Evolutionary conservation across 2,888 invertebrate species (phyloP).

Genomic region (Eupsilia transversa): DNA sequence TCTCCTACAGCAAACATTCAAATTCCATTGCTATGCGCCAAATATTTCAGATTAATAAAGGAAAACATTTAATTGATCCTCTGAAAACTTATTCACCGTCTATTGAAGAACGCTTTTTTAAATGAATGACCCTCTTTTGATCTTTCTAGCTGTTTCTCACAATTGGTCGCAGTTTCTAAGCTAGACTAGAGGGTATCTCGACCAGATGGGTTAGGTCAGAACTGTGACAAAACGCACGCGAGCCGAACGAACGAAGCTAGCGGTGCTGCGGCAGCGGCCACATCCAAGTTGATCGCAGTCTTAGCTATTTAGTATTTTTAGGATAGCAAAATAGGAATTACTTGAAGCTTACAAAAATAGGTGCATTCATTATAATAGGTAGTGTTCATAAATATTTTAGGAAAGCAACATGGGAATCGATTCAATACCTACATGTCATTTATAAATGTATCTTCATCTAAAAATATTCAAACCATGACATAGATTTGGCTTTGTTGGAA

Average conservation of each 20-base stretch:
- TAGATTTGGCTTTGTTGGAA: background rate
- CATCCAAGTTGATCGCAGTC: background rate
- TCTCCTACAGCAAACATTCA: too few species aligned
- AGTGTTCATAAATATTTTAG: background rate
- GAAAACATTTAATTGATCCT: background rate
- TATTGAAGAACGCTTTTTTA: background rate
- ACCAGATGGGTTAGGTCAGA: background rate
- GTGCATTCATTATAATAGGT: background rate
- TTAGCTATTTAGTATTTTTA: background rate
- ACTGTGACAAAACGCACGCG: background rate
- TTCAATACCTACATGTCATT: background rate
- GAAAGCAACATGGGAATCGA: background rate
- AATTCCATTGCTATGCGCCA: background rate
- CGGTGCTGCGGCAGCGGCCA: background rate
- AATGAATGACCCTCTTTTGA: background rate
- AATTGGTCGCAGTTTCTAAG: background rate
- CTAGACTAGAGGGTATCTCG: background rate
- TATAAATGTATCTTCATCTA: background rate
- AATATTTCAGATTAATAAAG: background rate
- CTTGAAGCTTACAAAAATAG: background rate
- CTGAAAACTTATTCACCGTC: background rate
- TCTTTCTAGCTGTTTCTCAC: background rate
- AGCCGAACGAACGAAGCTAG: background rate
- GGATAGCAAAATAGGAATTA: background rate
- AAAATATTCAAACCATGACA: background rate